Percentiles rank a stretch among this genome's conserved stretches.
Evolutionary conservation across 1,140 invertebrate species (phyloP).

Genomic region (Lepidurus arcticus): DNA sequence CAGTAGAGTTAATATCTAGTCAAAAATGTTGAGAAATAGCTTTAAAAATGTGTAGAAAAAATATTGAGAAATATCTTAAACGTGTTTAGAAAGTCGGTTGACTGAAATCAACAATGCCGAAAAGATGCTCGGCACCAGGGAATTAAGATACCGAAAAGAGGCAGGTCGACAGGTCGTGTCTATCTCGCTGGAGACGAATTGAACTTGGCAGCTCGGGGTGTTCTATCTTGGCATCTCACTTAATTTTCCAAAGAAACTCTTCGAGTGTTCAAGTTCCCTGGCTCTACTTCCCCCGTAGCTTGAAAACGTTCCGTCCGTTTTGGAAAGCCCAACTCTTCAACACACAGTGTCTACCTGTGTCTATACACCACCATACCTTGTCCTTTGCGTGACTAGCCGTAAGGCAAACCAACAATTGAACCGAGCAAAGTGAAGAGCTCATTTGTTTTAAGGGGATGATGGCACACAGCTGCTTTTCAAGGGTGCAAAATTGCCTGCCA

Average conservation of each 20-base stretch:
- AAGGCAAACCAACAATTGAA: neutral
- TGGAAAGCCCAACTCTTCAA: no score
- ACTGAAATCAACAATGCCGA: no score
- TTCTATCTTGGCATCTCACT: slow-evolving; percentile 10
- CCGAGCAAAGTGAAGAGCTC: slow-evolving; percentile 8
- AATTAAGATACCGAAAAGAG: neutral
- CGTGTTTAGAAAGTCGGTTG: no score
- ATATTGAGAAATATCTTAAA: no score
- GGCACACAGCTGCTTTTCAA: neutral
- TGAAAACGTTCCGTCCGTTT: no score
- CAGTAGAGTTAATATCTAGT: no score
- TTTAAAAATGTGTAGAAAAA: no score
- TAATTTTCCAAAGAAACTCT: neutral
- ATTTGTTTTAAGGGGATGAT: slow-evolving; percentile 1
- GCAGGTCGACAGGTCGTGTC: slow-evolving; percentile 13
- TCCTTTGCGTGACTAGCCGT: neutral
- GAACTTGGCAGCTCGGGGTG: neutral
- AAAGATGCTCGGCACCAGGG: neutral
- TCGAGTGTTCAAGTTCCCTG: neutral
- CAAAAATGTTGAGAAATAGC: no score
- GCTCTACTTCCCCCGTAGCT: no score
- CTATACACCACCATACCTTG: neutral
- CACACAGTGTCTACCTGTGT: neutral
- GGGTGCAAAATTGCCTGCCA: slow-evolving; percentile 13
- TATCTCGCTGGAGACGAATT: neutral